Evolutionary conservation across 92 coral and sea anemone genomes (phyloP), one percentile per base, ranked within the genome.

Genomic region (Galaxea fascicularis): DNA sequence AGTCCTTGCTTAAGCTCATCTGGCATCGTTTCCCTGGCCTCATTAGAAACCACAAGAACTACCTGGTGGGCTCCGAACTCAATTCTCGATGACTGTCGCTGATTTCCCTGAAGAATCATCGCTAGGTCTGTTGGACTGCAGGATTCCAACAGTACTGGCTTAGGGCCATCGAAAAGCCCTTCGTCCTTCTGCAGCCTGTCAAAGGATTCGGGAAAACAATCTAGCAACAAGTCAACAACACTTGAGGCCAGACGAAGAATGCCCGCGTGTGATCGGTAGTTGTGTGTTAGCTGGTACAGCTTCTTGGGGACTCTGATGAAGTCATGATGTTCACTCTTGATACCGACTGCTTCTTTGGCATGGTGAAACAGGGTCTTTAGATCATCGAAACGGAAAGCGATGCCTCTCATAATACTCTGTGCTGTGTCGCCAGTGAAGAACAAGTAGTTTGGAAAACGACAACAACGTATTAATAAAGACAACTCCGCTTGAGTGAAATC

Each of bases 381-480:
- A 86, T 96, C 99, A 15, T 85, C 85, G 84, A 96, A 96, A 49
- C 99, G 96, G 83, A 96, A 96, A 8, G 99, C 95, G 52, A 96
- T 93, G 10, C 99, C 99, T 81, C 97, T 87, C 99, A 96, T 96
- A 82, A 96, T 96, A 74, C 99, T 96, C 81, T 96, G 98, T 18
- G 98, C 98, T 1, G 98, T 96, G 82, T 96, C 98, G 27, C 98
- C 98, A 60, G 98, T 96, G 69, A 96, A 94, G 78, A 96, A 96
- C 65, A 96, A 83, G 22, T 95, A 71, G 72, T 96, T 92, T n/a
- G 96, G 98, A 78, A 77, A 82, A 53, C 98, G 95, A 53, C 96
- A 92, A 76, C 98, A 92, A 35, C 95, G 96, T 59, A 96, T 96
- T 13, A 96, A 90, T 7, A 96, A 74, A 26, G 93, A 89, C 75